Percentiles rank a stretch among this genome's conserved stretches.
Conservation (phyloP, 2,113 vertebrate genomes). For the Otus sunia region DNA sequence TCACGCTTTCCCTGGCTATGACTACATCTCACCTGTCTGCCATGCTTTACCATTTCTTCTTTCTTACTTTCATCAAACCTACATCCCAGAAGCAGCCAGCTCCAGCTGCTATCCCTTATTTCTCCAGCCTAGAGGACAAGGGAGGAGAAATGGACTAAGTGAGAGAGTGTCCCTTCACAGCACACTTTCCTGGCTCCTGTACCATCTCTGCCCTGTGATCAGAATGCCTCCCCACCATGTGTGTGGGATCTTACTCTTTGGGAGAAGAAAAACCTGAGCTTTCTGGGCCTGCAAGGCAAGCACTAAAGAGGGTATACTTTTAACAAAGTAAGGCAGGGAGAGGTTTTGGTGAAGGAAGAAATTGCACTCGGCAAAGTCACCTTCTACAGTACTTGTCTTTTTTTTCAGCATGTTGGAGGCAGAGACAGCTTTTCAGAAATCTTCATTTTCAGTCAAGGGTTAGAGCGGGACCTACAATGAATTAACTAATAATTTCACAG, state of each 20-base stretch:
- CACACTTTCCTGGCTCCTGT: not conserved
- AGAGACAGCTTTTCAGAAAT: not conserved
- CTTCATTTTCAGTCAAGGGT: not conserved
- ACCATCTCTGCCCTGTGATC: not conserved
- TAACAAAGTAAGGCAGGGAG: not conserved
- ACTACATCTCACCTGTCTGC: not conserved
- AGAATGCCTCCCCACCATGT: accelerated
- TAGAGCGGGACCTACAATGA: not conserved
- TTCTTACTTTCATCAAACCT: not conserved
- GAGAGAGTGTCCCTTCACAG: not conserved
- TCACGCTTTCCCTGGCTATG: not conserved
- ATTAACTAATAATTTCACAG: not conserved
- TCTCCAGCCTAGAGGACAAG: not conserved
- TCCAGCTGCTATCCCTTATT: not conserved
- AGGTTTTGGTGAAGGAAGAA: not conserved
- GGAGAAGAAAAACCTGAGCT: not conserved
- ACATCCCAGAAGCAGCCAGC: not conserved
- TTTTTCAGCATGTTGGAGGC: not conserved
- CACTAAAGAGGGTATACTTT: not conserved
- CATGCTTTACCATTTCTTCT: not conserved
- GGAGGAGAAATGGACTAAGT: not conserved
- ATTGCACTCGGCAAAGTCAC: not conserved
- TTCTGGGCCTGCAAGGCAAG: not conserved
- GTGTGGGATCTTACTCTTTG: not conserved
- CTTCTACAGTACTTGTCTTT: not conserved